These are phyloP conservation scores for Amia ocellicauda DNA, from an alignment of 2,113 vertebrate genomes.

Conservation along the genomic window DNA sequence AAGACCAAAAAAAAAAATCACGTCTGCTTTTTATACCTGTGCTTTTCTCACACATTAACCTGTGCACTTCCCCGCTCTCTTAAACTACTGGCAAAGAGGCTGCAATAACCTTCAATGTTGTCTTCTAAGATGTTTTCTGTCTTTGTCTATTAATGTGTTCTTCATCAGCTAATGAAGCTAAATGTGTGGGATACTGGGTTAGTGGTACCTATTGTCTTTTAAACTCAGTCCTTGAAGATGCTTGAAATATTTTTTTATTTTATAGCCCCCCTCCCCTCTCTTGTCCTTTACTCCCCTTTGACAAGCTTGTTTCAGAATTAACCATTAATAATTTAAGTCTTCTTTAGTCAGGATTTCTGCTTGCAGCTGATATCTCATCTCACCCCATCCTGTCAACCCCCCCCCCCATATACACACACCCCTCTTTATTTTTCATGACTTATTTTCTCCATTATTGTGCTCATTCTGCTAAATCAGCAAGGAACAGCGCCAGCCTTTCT, in stretches of 20 bases:
- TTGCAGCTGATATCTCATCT: slow-evolving; percentile 16
- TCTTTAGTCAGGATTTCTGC: slow-evolving; percentile 33
- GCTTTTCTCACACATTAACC: slow-evolving; percentile 39
- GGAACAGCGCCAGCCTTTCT: slow-evolving; percentile 10
- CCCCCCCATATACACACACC: no score
- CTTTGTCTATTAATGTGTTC: slow-evolving; percentile 42
- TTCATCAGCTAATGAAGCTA: slow-evolving; percentile 51
- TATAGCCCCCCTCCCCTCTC: neutral
- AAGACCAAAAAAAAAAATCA: slow-evolving; percentile 17
- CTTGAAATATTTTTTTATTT: no score
- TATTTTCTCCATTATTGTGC: slow-evolving; percentile 9
- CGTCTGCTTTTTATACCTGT: slow-evolving; percentile 24
- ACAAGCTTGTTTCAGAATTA: slow-evolving; percentile 25
- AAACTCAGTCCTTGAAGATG: slow-evolving; percentile 29
- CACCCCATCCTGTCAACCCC: no score
- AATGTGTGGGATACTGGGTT: slow-evolving; percentile 31
- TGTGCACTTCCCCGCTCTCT: slow-evolving; percentile 40
- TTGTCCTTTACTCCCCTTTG: slow-evolving; percentile 24
- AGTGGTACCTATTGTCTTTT: slow-evolving; percentile 38
- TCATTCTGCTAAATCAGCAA: slow-evolving; percentile 27
- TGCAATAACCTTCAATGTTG: slow-evolving; percentile 25
- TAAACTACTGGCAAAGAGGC: slow-evolving; percentile 37
- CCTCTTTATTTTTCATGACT: slow-evolving; percentile 18
- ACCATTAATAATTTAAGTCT: slow-evolving; percentile 37
- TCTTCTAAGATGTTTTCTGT: slow-evolving; percentile 27